These are phyloP conservation scores for Anthoscopus minutus DNA, from an alignment of 2,113 vertebrate genomes.

Conservation along the genomic window DNA sequence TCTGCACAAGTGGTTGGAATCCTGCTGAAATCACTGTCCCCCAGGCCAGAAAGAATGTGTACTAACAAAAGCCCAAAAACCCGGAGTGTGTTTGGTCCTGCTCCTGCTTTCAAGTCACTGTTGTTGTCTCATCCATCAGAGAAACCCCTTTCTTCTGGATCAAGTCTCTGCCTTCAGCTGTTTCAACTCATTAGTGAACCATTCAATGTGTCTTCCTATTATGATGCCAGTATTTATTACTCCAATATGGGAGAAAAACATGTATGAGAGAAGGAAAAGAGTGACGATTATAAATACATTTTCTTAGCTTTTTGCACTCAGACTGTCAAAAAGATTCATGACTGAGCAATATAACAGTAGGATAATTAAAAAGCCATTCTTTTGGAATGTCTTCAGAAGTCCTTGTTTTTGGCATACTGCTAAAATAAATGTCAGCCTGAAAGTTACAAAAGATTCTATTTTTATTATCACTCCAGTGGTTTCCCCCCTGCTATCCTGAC, in stretches of 20 bases:
- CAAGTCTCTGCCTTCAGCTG: background rate
- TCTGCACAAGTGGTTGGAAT: background rate
- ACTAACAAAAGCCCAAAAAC: background rate
- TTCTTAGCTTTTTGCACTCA: conserved; percentile 41
- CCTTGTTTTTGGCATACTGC: conserved; percentile 5
- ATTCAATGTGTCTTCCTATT: background rate
- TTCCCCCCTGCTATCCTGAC: background rate
- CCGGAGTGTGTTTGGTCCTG: background rate
- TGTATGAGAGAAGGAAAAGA: background rate
- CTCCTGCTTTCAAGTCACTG: background rate
- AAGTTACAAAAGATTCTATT: conserved; percentile 46
- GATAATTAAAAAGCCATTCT: conserved; percentile 35
- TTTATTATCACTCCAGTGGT: conserved; percentile 43
- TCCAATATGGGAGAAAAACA: background rate
- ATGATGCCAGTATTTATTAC: conserved; percentile 19
- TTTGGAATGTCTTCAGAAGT: conserved; percentile 38
- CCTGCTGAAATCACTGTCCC: background rate
- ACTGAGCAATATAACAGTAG: conserved; percentile 20
- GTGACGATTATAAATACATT: conserved; percentile 9
- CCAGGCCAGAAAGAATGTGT: background rate
- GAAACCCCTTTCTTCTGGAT: background rate
- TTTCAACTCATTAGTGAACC: background rate
- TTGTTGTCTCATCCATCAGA: background rate
- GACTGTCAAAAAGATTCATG: conserved; percentile 52
- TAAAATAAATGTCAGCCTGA: conserved; percentile 33